Percentiles rank a stretch among this genome's conserved stretches.
Evolutionary conservation across 2,888 invertebrate species (phyloP).

Genomic region (Aphodius sticticus): DNA sequence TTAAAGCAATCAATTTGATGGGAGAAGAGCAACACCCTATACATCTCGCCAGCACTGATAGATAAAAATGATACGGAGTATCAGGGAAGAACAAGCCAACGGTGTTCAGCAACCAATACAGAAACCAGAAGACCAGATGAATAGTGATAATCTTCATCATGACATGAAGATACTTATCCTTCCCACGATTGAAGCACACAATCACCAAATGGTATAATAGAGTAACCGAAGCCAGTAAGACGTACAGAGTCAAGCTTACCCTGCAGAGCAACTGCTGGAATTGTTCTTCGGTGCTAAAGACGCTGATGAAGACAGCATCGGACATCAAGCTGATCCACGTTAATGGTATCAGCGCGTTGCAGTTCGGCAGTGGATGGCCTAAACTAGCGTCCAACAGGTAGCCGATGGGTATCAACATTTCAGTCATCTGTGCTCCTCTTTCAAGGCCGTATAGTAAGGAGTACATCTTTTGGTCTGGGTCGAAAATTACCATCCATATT

Average conservation of each 20-base stretch:
- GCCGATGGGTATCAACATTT: background rate
- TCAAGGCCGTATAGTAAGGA: background rate
- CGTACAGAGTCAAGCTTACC: background rate
- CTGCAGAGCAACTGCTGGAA: background rate
- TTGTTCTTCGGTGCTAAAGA: background rate
- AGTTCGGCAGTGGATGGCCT: background rate
- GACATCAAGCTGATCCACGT: background rate
- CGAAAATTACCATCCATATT: background rate
- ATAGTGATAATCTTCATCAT: background rate
- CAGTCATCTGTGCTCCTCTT: background rate
- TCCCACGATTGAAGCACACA: background rate
- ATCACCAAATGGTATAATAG: background rate
- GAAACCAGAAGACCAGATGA: background rate
- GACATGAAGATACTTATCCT: background rate
- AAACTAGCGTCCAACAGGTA: background rate
- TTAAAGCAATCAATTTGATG: background rate
- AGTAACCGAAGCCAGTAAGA: background rate
- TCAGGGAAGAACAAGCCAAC: background rate
- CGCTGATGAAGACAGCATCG: constrained; percentile 4
- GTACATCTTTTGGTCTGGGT: background rate
- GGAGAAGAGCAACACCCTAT: background rate
- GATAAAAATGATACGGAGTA: background rate
- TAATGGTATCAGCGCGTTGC: background rate
- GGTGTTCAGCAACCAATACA: background rate
- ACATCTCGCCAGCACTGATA: background rate